Percentiles rank a stretch among this genome's conserved stretches.
phyloP scores from a whole-genome alignment of 1,140 invertebrate genomes.

The Zaprionus lachaisei region DNA sequence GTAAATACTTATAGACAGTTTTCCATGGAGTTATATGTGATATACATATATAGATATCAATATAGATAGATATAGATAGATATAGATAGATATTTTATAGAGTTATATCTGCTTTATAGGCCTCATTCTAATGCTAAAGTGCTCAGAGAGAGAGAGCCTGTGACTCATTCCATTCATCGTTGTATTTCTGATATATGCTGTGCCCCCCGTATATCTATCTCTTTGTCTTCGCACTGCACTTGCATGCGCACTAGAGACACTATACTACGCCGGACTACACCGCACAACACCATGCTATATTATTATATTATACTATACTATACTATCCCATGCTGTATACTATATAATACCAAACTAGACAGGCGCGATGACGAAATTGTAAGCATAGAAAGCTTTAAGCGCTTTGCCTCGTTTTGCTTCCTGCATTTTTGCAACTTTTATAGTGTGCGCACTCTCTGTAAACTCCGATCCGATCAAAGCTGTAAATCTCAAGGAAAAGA shows the following conservation, averaged over 20 bases:
- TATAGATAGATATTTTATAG: too few relatives aligned
- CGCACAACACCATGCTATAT: background rate
- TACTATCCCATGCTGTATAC: background rate
- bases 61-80: too few relatives aligned
- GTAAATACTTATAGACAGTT: too few relatives aligned
- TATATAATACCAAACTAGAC: background rate
- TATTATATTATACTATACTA: constrained; percentile 4
- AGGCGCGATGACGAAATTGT: constrained; percentile 9
- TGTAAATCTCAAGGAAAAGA: constrained; percentile 14
- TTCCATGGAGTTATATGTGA: too few relatives aligned
- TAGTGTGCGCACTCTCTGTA: background rate
- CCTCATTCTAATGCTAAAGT: background rate
- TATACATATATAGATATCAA: too few relatives aligned
- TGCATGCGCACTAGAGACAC: background rate
- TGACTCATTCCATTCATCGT: constrained; percentile 3
- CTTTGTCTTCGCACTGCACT: background rate
- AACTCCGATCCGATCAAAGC: background rate
- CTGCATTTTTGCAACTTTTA: constrained; percentile 19
- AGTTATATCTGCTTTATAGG: background rate
- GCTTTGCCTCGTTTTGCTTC: constrained; percentile 1
- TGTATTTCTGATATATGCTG: background rate
- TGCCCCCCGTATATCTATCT: background rate
- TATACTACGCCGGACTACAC: background rate
- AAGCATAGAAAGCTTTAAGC: constrained; percentile 6
- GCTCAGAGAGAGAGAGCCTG: background rate